Evolutionary conservation across 2,888 invertebrate genomes (phyloP).

Genomic region (Andrena trimmerana): DNA sequence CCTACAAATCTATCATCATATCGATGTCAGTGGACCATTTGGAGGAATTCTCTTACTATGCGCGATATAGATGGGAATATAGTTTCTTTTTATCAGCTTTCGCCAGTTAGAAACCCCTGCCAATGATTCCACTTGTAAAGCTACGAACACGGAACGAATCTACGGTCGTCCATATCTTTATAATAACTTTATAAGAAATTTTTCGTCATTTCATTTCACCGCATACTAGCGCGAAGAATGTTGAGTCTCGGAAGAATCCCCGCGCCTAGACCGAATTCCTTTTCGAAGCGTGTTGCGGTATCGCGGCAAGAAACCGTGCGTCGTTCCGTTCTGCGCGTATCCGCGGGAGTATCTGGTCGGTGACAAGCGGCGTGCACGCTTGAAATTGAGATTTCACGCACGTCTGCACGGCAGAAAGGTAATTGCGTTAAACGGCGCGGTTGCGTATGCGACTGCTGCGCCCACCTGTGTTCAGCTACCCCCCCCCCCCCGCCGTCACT

Average conservation of each 20-base stretch:
- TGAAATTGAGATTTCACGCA: slow-evolving; percentile 77
- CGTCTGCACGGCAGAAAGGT: slow-evolving; percentile 77
- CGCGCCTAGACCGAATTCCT: slow-evolving; percentile 9
- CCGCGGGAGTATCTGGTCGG: slow-evolving; percentile 23
- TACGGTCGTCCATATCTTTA: background rate
- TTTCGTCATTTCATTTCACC: background rate
- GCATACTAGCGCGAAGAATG: background rate
- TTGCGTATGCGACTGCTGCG: slow-evolving; percentile 77
- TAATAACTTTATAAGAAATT: background rate
- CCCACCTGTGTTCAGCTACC: slow-evolving; percentile 55
- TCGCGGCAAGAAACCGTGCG: slow-evolving; percentile 34
- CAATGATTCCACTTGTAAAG: too few relatives aligned
- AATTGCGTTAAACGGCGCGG: slow-evolving; percentile 81
- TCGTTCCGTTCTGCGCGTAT: slow-evolving; percentile 15
- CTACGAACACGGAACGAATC: too few relatives aligned
- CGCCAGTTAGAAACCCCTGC: too few relatives aligned
- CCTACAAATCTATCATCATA: too few relatives aligned
- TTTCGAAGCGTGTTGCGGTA: slow-evolving; percentile 30
- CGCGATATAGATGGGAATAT: too few relatives aligned
- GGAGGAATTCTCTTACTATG: too few relatives aligned
- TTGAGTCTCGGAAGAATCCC: background rate
- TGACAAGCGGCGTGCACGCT: slow-evolving; percentile 57
- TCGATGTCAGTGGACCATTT: too few relatives aligned
- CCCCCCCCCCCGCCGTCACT: slow-evolving; percentile 22
- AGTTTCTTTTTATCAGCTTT: too few relatives aligned